A percentile compares a stretch with the other conserved stretches of the same genome.
Evolutionary conservation across 2,797 vertebrate species (phyloP).

Genomic region (Helicolenus hilgendorfi): DNA sequence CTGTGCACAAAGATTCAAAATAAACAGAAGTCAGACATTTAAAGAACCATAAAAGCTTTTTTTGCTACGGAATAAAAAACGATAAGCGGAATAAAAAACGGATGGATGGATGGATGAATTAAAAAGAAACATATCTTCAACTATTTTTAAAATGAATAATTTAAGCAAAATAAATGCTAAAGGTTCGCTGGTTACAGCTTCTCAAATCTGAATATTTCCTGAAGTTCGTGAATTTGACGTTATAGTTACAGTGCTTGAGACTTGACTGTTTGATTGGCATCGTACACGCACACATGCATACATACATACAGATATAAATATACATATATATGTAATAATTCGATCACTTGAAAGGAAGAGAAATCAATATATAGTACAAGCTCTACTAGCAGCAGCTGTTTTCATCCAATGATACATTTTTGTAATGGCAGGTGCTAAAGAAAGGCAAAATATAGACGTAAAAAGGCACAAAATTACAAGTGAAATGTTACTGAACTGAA

Average conservation of each 20-base stretch:
- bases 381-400: slow-evolving; percentile 94
- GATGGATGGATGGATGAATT: not conserved
- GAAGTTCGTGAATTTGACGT: not conserved
- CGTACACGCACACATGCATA: not conserved
- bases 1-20: not conserved
- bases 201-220: not conserved
- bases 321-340: slow-evolving; percentile 36
- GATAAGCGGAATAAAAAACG: no score
- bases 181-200: not conserved
- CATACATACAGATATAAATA: slow-evolving; percentile 6
- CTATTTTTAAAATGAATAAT: not conserved
- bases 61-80: not conserved
- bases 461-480: slow-evolving; percentile 96
- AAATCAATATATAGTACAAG: slow-evolving; percentile 94
- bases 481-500: slow-evolving; percentile 86
- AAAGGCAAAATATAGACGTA: slow-evolving; percentile 90
- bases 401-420: slow-evolving; percentile 90
- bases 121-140: not conserved
- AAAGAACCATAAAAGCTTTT: not conserved
- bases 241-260: slow-evolving; percentile 31
- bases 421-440: slow-evolving; percentile 88
- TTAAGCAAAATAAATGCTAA: not conserved
- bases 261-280: slow-evolving; percentile 16
- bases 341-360: slow-evolving; percentile 91
- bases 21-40: not conserved